Base-by-base conservation (phyloP, 2,888 invertebrate species). In the Eupithecia inturbata region DNA sequence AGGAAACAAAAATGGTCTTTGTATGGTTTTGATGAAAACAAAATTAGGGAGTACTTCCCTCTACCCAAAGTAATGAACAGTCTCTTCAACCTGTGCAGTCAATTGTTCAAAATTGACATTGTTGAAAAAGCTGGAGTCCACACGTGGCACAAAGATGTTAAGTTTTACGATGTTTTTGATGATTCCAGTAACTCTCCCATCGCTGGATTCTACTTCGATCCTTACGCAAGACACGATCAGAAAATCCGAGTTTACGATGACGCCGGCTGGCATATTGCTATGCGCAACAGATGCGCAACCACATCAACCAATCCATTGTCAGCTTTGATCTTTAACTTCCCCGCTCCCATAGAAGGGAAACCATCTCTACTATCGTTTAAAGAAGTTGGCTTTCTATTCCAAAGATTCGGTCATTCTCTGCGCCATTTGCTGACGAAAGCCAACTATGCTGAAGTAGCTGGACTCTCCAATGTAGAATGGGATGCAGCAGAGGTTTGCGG, bases 401-500 rank as follows among this genome's bases (percentile, higher is more conserved):
- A 96, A 84, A 97, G 97, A 95, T 98, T 99, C 88, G 99, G 99
- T 0, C 96, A 97, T 80, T 96, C 97, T 0, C 92, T 99, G 64
- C 98, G 99, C 81, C 97, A 98, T 91, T 90, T 99, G 78, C 92
- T 99, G 45, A 97, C 98, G 0, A 96, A 95, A 84, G 96, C 97
- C 0, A 96, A 97, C 22, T 98, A 97, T 89, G 96, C 97, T 0
- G 98, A 98, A 88, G 96, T 98, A 0, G 96, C 98, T 3, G 99
- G 99, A 0, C 91, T 97, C 31, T 96, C 97, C 0, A 98, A 97
- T 87, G 96, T 99, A 0, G 99, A 99, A 93, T 98, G 98, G 98
- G 99, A 99, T 90, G 97, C 98, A 0, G 96, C 97, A 0, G 97
- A 97, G 85, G 96, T 98, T 0, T 96, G 97, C 76, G 97, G 97